Evolutionary conservation across 2,113 vertebrate genomes (phyloP), one percentile per base, ranked within the genome.

Genomic region (Trichechus manatus): DNA sequence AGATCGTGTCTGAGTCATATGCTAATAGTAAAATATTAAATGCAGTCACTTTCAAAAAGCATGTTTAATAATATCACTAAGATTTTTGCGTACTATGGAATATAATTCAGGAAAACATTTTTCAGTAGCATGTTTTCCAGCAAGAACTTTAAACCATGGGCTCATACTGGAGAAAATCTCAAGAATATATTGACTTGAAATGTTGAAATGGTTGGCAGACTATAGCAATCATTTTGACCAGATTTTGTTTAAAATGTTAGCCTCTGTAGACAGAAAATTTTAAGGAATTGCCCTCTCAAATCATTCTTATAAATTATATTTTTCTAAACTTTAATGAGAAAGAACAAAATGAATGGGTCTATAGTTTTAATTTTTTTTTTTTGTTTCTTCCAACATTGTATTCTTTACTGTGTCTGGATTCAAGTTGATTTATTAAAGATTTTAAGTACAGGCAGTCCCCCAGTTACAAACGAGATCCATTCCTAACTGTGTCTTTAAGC

Each of bases 101-200:
- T 61, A 42, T 75, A 75, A 95, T n/a, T 75, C 7, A 50, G 11
- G 75, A 20, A 95, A 87, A 95, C 53, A 4, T 25, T 77, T 88
- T 84, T 44, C 36, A 93, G 25, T 25, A 75, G 33, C 39, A 77
- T 44, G 42, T 91, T 80, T 94, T 93, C 42, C 36, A 91, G 75
- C 89, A 82, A 9, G 27, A 64, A 90, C 63, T 88, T 82, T 75
- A 92, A 64, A n/a, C n/a, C 36, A 95, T 88, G 7, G 53, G 88
- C 1, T 74, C 22, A 50, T 23, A 80, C 8, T 33, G 94, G 31
- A 74, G 72, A 74, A 89, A 72, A 88, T 78, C 33, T 92, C 39
- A 82, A 70, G 31, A 89, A 68, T 44, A 68, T 0, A 14, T 31
- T 68, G 53, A 84, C 53, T 42, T 89, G 42, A 86, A 97, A 72